Base-by-base conservation (phyloP, 2,888 invertebrate genomes). In the Megaustenia siamemsis region DNA sequence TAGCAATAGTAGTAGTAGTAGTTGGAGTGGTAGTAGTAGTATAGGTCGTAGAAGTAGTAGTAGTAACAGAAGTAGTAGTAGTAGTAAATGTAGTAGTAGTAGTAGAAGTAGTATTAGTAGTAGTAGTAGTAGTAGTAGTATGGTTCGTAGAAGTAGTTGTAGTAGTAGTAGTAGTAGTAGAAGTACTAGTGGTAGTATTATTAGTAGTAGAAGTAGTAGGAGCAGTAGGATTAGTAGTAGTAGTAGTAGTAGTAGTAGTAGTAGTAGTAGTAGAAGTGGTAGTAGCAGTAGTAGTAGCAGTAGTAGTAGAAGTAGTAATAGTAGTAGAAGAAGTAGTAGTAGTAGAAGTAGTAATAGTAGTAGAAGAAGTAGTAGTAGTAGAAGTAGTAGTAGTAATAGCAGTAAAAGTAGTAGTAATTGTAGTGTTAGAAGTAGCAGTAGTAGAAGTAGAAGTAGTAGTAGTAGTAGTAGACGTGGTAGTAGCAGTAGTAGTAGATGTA, bases 101-200 rank as follows among this genome's bases (percentile, higher is more conserved):
- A n/a, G n/a, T n/a, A n/a, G n/a, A n/a, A n/a, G n/a, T n/a, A n/a
- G n/a, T n/a, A n/a, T n/a, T n/a, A n/a, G n/a, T n/a, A n/a, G n/a
- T n/a, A n/a, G n/a, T n/a, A n/a, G n/a, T n/a, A n/a, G n/a, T 75
- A 75, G 40, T 75, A 75, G 40, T 75, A 75, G 40, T 75, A 75
- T 18, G 35, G 43, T 18, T 75, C 35, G 40, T 75, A 75, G 40
- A 40, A 75, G 40, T 75, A 75, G 40, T 75, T 40, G 40, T 75
- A 75, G 40, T 75, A 75, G 40, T 75, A 75, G 40, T 75, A 75
- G 40, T 75, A 75, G 40, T 75, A 75, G 40, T n/a, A n/a, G n/a
- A n/a, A n/a, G n/a, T n/a, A n/a, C n/a, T n/a, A n/a, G n/a, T n/a
- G n/a, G n/a, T n/a, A n/a, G n/a, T n/a, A n/a, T n/a, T n/a, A n/a